A percentile compares a stretch with the other conserved stretches of the same genome.
These are phyloP conservation scores for Acholoe squamosa DNA, from an alignment of 2,888 invertebrate genomes.

Conservation along the genomic window DNA sequence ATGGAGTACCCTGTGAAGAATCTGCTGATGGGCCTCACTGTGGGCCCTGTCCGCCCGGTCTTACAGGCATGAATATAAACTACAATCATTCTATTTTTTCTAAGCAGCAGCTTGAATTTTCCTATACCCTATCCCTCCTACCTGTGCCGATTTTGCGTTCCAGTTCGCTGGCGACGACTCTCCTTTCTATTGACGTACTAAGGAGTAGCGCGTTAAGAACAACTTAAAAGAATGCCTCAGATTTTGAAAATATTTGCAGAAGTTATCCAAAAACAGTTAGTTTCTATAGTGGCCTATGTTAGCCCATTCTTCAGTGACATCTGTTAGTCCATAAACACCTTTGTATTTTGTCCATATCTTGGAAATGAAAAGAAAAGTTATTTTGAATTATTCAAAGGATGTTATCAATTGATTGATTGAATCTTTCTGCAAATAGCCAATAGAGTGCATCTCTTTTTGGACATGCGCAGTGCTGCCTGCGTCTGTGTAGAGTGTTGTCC, in stretches of 20 bases:
- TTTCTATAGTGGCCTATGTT: background rate
- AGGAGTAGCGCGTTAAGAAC: background rate
- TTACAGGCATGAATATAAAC: slow-evolving; percentile 82
- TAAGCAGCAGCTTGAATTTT: background rate
- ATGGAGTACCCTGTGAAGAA: slow-evolving; percentile 65
- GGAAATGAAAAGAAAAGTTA: too few relatives aligned
- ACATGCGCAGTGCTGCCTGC: slow-evolving; percentile 21
- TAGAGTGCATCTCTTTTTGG: background rate
- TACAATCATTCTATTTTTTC: background rate
- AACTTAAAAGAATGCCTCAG: background rate
- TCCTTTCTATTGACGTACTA: background rate
- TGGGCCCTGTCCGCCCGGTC: slow-evolving; percentile 89
- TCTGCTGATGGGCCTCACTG: slow-evolving; percentile 88
- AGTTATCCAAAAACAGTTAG: background rate
- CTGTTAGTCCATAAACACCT: too few relatives aligned
- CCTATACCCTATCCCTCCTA: background rate
- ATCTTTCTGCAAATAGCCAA: slow-evolving; percentile 10
- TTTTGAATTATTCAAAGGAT: too few relatives aligned
- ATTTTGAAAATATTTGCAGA: background rate
- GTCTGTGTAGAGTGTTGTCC: background rate
- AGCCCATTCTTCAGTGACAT: too few relatives aligned
- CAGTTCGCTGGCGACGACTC: slow-evolving; percentile 4
- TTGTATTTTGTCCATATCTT: too few relatives aligned
- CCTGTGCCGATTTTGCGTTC: slow-evolving; percentile 46
- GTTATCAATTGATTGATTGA: too few relatives aligned